A percentile compares a stretch with the other conserved stretches of the same genome.
These are phyloP conservation scores for Liolophura sinensis DNA, from an alignment of 1,140 invertebrate species.

Conservation along the genomic window DNA sequence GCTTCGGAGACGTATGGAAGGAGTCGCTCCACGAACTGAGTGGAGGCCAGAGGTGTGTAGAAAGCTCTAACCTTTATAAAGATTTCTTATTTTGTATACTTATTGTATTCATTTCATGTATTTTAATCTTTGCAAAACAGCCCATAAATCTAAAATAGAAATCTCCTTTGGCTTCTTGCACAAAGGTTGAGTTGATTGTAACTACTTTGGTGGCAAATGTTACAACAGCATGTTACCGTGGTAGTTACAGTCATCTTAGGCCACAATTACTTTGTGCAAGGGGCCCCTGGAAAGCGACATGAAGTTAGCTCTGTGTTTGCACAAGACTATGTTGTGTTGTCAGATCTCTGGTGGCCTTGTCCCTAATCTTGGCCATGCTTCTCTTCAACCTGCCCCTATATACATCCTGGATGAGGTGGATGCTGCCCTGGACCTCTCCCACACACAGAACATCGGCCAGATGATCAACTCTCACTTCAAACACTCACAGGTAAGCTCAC, in stretches of 20 bases:
- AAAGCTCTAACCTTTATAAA: not conserved
- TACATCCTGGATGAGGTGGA: slow-evolving; percentile 99
- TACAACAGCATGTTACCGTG: too few relatives aligned
- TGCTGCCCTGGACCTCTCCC: slow-evolving; percentile 95
- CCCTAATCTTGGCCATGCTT: slow-evolving; percentile 94
- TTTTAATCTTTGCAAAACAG: too few relatives aligned
- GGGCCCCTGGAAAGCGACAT: too few relatives aligned
- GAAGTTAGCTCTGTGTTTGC: too few relatives aligned
- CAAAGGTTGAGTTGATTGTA: too few relatives aligned
- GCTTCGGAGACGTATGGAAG: slow-evolving; percentile 96
- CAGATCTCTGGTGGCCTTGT: slow-evolving; percentile 91
- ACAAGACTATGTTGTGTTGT: slow-evolving; percentile 16
- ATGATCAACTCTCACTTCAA: slow-evolving; percentile 95
- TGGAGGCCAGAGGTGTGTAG: slow-evolving; percentile 81
- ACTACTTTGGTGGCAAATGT: too few relatives aligned
- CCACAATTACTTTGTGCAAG: too few relatives aligned
- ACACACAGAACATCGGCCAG: slow-evolving; percentile 97
- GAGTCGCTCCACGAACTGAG: slow-evolving; percentile 94
- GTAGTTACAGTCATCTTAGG: too few relatives aligned
- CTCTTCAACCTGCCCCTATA: slow-evolving; percentile 95
- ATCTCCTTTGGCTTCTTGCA: too few relatives aligned
- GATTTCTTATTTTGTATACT: not conserved
- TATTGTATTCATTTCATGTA: not conserved
- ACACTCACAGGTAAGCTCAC: slow-evolving; percentile 78
- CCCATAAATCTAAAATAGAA: not conserved